These are phyloP conservation scores for Periophthalmus modestus DNA, from an alignment of 2,113 vertebrate genomes.

Conservation along the genomic window DNA sequence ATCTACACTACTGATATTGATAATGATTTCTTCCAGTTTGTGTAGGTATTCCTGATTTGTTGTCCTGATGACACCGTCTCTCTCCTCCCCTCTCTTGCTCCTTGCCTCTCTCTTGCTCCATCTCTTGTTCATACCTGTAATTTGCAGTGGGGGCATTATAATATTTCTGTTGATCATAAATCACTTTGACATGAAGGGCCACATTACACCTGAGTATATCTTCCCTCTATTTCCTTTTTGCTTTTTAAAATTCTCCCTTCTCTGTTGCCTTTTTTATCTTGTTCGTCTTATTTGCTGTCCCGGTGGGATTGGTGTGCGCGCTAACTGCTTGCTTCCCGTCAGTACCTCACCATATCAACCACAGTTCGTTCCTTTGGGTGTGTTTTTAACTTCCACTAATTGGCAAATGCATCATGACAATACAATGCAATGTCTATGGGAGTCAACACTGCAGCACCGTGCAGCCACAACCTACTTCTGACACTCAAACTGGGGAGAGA, in stretches of 20 bases:
- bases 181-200: conserved; percentile 65
- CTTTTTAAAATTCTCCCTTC: conserved; percentile 45
- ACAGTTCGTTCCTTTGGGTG: conserved; percentile 55
- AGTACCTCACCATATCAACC: conserved; percentile 49
- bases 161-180: conserved; percentile 63
- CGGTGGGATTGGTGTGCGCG: conserved; percentile 22
- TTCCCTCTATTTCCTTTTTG: conserved; percentile 35
- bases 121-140: conserved; percentile 31
- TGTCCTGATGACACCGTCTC: conserved; percentile 12
- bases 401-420: conserved; percentile 63
- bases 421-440: neutral
- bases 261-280: conserved; percentile 7
- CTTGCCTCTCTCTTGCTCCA: neutral
- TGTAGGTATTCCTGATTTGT: conserved; percentile 18
- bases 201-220: conserved; percentile 63
- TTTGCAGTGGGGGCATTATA: conserved; percentile 61
- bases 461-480: conserved; percentile 29
- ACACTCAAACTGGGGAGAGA: conserved; percentile 39
- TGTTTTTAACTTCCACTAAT: conserved; percentile 67
- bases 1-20: too few relatives aligned
- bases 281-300: conserved; percentile 19
- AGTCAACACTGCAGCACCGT: conserved; percentile 45
- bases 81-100: neutral
- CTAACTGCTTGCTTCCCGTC: conserved; percentile 60
- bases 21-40: neutral